Evolutionary conservation across 2,797 vertebrate genomes (phyloP).

Genomic region (Bradypodion pumilum): DNA sequence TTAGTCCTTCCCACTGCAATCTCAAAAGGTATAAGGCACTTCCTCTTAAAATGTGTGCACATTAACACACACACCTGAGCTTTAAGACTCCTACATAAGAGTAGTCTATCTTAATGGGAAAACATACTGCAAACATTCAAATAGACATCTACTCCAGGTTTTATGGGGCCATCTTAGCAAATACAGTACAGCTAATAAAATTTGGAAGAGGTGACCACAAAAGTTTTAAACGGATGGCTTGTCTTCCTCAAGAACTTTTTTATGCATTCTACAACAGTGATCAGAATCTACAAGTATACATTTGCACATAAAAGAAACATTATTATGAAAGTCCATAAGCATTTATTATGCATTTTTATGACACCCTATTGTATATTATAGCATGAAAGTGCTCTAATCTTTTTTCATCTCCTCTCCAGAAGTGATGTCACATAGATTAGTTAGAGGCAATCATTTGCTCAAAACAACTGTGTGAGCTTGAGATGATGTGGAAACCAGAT

Average conservation of each 20-base stretch:
- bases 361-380: neutral
- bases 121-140: neutral
- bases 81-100: neutral
- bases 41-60: neutral
- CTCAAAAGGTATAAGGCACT: neutral
- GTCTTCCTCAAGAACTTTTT: neutral
- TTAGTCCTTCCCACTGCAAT: neutral
- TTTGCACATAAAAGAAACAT: neutral
- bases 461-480: neutral
- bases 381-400: neutral
- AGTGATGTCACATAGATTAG: neutral
- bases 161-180: neutral
- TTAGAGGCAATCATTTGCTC: neutral
- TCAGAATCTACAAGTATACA: neutral
- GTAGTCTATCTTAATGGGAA: neutral
- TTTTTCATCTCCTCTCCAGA: neutral
- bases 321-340: neutral
- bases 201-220: neutral
- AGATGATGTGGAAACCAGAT: neutral
- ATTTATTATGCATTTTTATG: neutral
- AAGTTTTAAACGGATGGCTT: too few species aligned
- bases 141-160: neutral
- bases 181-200: neutral
- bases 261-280: neutral
- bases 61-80: neutral